Conservation (phyloP, 2,797 vertebrate species). For the Pseudochirops cupreus region DNA sequence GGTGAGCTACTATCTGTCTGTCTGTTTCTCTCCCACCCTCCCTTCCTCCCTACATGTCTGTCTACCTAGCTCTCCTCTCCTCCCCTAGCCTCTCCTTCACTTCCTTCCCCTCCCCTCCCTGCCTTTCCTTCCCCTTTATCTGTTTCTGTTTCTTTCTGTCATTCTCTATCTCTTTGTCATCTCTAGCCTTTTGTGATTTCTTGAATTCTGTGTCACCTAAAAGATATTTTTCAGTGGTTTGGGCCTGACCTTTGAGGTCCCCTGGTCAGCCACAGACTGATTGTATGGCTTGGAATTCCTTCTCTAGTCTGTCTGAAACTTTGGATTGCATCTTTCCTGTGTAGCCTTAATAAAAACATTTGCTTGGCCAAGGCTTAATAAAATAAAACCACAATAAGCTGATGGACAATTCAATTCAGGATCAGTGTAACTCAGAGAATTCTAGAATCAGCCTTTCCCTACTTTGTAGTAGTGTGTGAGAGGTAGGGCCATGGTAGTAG, state of each 20-base stretch:
- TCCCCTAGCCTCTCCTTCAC: accelerated
- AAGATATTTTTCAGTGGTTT: background rate
- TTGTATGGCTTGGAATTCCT: constrained; percentile 8
- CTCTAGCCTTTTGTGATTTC: background rate
- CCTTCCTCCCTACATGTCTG: background rate
- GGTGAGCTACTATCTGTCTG: background rate
- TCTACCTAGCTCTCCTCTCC: background rate
- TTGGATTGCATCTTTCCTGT: constrained; percentile 20
- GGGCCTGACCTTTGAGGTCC: background rate
- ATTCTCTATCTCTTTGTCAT: background rate
- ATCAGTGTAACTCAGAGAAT: background rate
- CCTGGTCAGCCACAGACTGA: background rate
- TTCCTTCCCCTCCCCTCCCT: background rate
- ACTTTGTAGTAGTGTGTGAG: background rate
- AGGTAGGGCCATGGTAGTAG: no score
- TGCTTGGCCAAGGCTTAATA: constrained; percentile 14
- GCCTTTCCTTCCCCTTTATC: background rate
- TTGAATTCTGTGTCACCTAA: background rate
- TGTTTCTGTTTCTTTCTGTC: background rate
- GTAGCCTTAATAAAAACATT: constrained; percentile 21
- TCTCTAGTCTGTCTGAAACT: background rate
- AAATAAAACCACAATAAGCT: constrained; percentile 33
- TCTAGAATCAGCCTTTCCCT: background rate
- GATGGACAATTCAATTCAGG: constrained; percentile 28
- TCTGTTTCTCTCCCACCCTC: background rate